A percentile compares a stretch with the other conserved stretches of the same genome.
phyloP scores from a whole-genome alignment of 2,888 invertebrate genomes.

The Apodemia duryi region DNA sequence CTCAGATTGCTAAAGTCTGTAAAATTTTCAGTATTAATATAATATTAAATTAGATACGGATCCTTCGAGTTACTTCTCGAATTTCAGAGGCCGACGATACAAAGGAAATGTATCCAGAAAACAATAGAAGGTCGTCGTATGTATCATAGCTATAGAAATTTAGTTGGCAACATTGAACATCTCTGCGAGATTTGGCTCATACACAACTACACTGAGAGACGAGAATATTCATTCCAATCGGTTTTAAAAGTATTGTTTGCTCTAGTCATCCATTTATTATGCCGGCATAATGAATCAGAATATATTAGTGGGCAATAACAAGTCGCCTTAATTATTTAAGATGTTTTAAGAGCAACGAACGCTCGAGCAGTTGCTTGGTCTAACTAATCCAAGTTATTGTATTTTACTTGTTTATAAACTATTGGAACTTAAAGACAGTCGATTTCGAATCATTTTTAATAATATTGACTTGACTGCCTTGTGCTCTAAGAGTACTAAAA shows the following conservation, averaged over 20 bases:
- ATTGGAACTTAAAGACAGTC: too few relatives aligned
- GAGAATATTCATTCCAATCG: slow-evolving; percentile 36
- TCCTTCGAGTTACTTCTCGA: neutral
- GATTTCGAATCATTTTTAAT: too few relatives aligned
- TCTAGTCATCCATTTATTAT: slow-evolving; percentile 21
- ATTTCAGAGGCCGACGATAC: neutral
- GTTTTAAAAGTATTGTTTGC: slow-evolving; percentile 30
- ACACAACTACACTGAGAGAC: slow-evolving; percentile 44
- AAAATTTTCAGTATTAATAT: too few relatives aligned
- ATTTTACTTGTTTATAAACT: too few relatives aligned
- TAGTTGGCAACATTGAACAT: slow-evolving; percentile 60
- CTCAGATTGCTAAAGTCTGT: too few relatives aligned
- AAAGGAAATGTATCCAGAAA: slow-evolving; percentile 32
- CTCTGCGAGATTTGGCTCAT: slow-evolving; percentile 55
- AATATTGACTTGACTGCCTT: too few relatives aligned
- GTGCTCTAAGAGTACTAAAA: too few relatives aligned
- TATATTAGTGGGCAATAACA: neutral
- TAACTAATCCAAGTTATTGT: too few relatives aligned
- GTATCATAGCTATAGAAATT: slow-evolving; percentile 68
- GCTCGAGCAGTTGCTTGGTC: too few relatives aligned
- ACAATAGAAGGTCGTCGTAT: slow-evolving; percentile 67
- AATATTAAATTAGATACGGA: neutral
- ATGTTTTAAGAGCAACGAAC: too few relatives aligned
- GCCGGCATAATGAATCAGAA: slow-evolving; percentile 1
- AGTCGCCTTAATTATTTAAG: neutral